A percentile compares a stretch with the other conserved stretches of the same genome.
Evolutionary conservation across 1,140 invertebrate genomes (phyloP).

Genomic region (Pseudachorutes palmiensis): DNA sequence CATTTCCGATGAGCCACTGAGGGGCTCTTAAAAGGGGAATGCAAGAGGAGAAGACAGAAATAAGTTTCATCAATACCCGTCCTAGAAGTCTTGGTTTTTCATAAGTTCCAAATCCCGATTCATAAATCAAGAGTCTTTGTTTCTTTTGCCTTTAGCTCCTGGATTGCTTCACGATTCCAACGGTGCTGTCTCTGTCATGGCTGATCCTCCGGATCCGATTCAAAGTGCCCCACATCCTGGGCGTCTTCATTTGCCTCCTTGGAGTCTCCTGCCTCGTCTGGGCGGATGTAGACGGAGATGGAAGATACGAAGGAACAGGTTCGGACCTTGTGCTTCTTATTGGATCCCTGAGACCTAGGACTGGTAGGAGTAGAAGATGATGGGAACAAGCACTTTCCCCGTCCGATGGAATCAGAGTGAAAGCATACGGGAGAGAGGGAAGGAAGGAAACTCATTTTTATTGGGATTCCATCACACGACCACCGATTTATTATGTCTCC

Average conservation of each 20-base stretch:
- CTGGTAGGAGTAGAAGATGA: too few relatives aligned
- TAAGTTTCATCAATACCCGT: too few relatives aligned
- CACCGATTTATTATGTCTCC: conserved; percentile 8
- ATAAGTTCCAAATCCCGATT: too few relatives aligned
- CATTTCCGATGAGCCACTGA: neutral
- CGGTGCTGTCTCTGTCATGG: conserved; percentile 65
- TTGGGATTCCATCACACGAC: neutral
- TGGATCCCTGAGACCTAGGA: too few relatives aligned
- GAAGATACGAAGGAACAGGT: conserved; percentile 42
- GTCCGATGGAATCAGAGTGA: too few relatives aligned
- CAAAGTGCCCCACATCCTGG: conserved; percentile 63
- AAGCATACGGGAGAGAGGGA: too few relatives aligned
- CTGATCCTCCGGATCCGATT: conserved; percentile 58
- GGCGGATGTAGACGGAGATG: conserved; percentile 1
- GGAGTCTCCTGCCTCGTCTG: conserved; percentile 15
- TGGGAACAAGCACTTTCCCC: too few relatives aligned
- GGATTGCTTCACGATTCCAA: conserved; percentile 77
- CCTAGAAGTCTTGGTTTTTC: too few relatives aligned
- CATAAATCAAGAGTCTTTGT: neutral
- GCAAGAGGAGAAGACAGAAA: too few relatives aligned
- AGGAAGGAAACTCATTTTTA: neutral
- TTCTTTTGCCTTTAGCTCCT: conserved; percentile 53
- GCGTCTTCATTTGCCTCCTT: conserved; percentile 64
- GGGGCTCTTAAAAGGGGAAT: too few relatives aligned
- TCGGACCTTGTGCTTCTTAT: conserved; percentile 8